A percentile compares a stretch with the other conserved stretches of the same genome.
These are phyloP conservation scores for Myrmecophaga tridactyla DNA, from an alignment of 2,113 vertebrate species.

Conservation along the genomic window DNA sequence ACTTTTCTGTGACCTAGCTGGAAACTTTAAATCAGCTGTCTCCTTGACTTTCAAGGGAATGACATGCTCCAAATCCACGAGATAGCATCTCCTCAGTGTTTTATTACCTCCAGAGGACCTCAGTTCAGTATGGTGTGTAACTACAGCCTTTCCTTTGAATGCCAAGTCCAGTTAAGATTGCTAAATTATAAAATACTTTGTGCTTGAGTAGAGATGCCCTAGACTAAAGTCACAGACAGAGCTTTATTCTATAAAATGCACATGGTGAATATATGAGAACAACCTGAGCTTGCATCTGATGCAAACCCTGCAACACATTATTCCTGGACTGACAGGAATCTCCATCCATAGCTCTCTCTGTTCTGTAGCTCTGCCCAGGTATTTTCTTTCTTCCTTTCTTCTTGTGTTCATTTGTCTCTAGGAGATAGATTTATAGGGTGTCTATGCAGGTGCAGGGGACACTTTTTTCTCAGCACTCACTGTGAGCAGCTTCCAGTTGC, in stretches of 20 bases:
- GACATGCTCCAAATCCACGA: constrained; percentile 80
- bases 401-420: constrained; percentile 46
- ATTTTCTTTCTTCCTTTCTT: neutral
- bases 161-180: constrained; percentile 68
- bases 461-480: neutral
- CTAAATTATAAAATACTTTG: constrained; percentile 74
- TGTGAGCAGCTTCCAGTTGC: neutral
- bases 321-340: constrained; percentile 68
- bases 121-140: constrained; percentile 73
- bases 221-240: constrained; percentile 64
- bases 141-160: constrained; percentile 66
- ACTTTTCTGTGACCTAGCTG: constrained; percentile 85
- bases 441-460: neutral
- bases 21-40: constrained; percentile 86
- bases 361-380: neutral
- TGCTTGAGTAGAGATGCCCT: constrained; percentile 62
- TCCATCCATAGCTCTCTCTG: constrained; percentile 49
- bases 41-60: constrained; percentile 84
- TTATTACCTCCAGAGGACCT: constrained; percentile 81
- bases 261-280: constrained; percentile 68
- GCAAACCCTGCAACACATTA: neutral
- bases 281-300: constrained; percentile 55
- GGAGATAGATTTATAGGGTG: neutral
- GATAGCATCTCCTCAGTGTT: constrained; percentile 83
- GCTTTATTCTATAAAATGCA: constrained; percentile 48